These are phyloP conservation scores for Acanthosepion esculentum DNA, from an alignment of 2,888 invertebrate species.

Conservation along the genomic window DNA sequence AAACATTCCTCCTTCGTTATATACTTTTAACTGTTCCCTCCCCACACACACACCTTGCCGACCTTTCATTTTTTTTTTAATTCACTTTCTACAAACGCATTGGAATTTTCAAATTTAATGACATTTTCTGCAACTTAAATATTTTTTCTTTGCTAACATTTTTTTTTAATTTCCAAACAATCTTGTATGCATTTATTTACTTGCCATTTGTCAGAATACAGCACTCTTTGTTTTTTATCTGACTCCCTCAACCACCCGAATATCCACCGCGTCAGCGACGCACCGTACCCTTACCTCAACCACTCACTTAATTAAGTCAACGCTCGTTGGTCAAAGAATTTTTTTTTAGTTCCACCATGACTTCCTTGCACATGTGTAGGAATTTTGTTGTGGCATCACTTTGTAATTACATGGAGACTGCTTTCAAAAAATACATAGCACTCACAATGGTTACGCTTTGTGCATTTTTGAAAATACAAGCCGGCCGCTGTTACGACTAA, in stretches of 20 bases:
- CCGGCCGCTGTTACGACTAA: background rate
- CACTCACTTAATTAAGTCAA: slow-evolving; percentile 12
- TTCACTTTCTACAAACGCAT: no score
- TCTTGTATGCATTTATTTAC: no score
- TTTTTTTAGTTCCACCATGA: slow-evolving; percentile 4
- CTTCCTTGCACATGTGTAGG: background rate
- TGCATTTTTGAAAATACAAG: background rate
- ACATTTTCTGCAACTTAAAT: no score
- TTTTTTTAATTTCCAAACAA: no score
- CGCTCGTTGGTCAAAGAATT: background rate
- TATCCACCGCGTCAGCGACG: background rate
- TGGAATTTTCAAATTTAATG: no score
- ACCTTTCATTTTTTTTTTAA: no score
- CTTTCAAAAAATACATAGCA: background rate
- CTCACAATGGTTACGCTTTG: background rate
- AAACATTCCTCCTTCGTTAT: no score
- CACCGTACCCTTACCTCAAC: background rate
- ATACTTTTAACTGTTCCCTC: no score
- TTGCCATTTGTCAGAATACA: background rate
- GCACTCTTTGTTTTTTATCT: background rate
- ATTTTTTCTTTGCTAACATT: no score
- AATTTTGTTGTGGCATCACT: slow-evolving; percentile 33
- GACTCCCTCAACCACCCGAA: background rate
- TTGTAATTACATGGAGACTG: slow-evolving; percentile 12
- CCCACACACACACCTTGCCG: no score